phyloP scores from a whole-genome alignment of 2,888 invertebrate genomes.

The Shargacucullia verbasci region DNA sequence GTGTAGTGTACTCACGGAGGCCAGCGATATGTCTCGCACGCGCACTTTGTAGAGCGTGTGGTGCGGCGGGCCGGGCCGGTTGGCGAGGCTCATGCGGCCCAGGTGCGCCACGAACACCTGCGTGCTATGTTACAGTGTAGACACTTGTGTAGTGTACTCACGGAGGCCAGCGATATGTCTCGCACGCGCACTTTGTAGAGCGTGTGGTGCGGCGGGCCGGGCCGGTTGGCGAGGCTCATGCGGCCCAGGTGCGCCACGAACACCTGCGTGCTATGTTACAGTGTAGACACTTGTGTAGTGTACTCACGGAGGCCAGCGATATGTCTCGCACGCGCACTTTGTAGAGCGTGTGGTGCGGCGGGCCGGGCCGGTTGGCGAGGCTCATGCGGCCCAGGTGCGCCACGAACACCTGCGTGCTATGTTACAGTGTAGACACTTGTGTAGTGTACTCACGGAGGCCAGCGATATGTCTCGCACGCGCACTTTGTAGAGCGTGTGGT shows the following conservation, averaged over 20 bases:
- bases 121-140: slow-evolving; percentile 90
- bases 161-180: too few relatives aligned
- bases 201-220: slow-evolving; percentile 91
- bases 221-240: slow-evolving; percentile 86
- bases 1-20: neutral
- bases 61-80: slow-evolving; percentile 91
- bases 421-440: slow-evolving; percentile 45
- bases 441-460: slow-evolving; percentile 89
- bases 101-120: slow-evolving; percentile 95
- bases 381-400: slow-evolving; percentile 96
- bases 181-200: neutral
- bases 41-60: slow-evolving; percentile 15
- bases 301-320: slow-evolving; percentile 92
- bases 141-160: neutral
- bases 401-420: slow-evolving; percentile 93
- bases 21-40: too few relatives aligned
- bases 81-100: slow-evolving; percentile 91
- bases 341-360: slow-evolving; percentile 74
- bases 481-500: slow-evolving; percentile 84
- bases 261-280: slow-evolving; percentile 91
- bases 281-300: slow-evolving; percentile 58
- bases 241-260: slow-evolving; percentile 95
- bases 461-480: slow-evolving; percentile 95
- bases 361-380: slow-evolving; percentile 71
- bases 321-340: slow-evolving; percentile 93